Conservation (phyloP, 2,113 vertebrate genomes). For the Caracal caracal region DNA sequence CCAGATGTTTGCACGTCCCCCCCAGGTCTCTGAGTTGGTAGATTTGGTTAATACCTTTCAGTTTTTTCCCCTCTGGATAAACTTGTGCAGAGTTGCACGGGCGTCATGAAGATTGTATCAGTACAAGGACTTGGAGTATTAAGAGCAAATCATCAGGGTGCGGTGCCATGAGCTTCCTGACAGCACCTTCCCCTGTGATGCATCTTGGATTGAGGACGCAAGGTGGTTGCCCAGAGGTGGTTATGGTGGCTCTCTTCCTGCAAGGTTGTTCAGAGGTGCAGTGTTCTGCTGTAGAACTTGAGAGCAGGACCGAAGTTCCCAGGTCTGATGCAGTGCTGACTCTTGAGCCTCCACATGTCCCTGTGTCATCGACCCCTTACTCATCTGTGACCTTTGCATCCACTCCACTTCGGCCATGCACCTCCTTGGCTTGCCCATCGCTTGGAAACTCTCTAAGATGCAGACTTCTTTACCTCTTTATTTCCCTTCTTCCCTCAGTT, state of each 20-base stretch:
- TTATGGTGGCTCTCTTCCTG: neutral
- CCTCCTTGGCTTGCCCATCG: neutral
- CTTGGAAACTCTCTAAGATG: neutral
- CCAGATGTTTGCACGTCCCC: neutral
- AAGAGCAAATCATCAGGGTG: no score
- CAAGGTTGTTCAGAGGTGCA: no score
- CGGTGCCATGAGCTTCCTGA: neutral
- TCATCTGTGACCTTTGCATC: neutral
- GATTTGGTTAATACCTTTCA: neutral
- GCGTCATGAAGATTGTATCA: neutral
- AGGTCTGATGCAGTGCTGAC: neutral
- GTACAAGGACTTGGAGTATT: neutral
- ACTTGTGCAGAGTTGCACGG: neutral
- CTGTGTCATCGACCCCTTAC: neutral
- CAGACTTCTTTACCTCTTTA: neutral
- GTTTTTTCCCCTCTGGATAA: neutral
- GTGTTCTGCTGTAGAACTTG: neutral
- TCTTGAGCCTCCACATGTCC: neutral
- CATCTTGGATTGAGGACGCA: neutral
- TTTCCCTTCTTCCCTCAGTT: neutral
- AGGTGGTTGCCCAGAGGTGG: neutral
- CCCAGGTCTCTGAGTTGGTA: neutral
- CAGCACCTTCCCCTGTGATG: fast-evolving
- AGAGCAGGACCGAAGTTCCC: neutral
- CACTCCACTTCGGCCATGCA: no score